Percentiles rank a stretch among this genome's conserved stretches.
Evolutionary conservation across 2,797 vertebrate genomes (phyloP).

Genomic region (Neosalanx taihuensis): DNA sequence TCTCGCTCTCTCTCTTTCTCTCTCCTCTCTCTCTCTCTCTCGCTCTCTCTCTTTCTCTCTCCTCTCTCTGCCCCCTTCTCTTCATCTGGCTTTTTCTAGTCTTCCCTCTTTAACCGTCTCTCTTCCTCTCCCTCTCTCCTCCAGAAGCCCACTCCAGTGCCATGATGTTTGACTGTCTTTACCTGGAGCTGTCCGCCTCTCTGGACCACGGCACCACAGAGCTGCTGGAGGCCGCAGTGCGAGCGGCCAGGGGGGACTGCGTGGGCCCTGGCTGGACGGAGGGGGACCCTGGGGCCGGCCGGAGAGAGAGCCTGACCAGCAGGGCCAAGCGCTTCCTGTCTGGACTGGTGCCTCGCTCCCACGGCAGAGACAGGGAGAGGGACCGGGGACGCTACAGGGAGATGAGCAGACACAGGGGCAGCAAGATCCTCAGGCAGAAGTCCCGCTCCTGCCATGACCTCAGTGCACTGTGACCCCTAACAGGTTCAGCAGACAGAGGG

Average conservation of each 20-base stretch:
- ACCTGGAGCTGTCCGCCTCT: constrained; percentile 87
- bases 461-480: constrained; percentile 75
- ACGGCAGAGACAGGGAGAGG: constrained; percentile 67
- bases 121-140: constrained; percentile 2
- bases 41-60: constrained; percentile 3
- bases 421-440: constrained; percentile 86
- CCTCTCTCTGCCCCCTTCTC: constrained; percentile 6
- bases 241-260: constrained; percentile 80
- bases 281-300: constrained; percentile 62
- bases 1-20: not conserved
- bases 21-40: not conserved
- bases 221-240: constrained; percentile 83
- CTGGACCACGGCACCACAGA: constrained; percentile 88
- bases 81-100: not conserved
- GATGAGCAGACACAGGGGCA: constrained; percentile 73
- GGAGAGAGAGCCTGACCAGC: constrained; percentile 86
- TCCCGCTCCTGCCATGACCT: constrained; percentile 93
- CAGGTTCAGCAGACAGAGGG: not conserved
- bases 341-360: constrained; percentile 80
- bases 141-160: constrained; percentile 83
- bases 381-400: constrained; percentile 70
- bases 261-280: constrained; percentile 68
- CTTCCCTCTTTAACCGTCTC: constrained; percentile 5
- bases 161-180: constrained; percentile 83
- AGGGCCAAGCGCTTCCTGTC: constrained; percentile 86